A percentile compares a stretch with the other conserved stretches of the same genome.
Evolutionary conservation across 2,113 vertebrate genomes (phyloP).

Genomic region (Pluvialis apricaria): DNA sequence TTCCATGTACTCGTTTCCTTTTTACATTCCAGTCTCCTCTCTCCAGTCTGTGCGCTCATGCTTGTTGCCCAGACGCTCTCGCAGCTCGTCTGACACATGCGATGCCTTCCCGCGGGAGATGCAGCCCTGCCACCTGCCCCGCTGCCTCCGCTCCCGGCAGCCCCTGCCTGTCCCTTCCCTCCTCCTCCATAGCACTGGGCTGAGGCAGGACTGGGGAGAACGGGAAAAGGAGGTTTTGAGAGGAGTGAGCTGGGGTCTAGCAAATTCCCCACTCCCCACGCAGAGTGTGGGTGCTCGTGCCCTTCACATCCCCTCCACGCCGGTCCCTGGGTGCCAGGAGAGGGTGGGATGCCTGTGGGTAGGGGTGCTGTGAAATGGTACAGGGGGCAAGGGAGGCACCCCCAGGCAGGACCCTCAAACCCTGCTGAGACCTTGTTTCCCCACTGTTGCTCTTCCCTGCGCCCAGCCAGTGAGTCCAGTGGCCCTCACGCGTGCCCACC

Average conservation of each 20-base stretch:
- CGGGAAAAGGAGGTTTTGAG: neutral
- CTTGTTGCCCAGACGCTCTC: neutral
- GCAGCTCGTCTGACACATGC: neutral
- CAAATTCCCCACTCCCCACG: neutral
- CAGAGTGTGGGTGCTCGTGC: neutral
- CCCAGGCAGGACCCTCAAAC: neutral
- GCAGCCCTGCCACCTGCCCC: no score
- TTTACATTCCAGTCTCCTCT: neutral
- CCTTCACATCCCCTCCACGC: accelerated
- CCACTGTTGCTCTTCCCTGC: accelerated
- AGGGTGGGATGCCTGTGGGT: accelerated
- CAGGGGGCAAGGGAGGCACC: neutral
- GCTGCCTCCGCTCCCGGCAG: neutral
- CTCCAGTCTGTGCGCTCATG: accelerated
- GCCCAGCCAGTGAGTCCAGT: accelerated
- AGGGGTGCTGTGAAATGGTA: neutral
- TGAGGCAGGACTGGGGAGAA: neutral
- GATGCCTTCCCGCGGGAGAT: neutral
- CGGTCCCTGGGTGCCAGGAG: neutral
- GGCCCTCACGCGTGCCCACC: neutral
- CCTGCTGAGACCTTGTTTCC: neutral
- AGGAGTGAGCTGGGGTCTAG: neutral
- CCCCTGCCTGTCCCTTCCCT: neutral
- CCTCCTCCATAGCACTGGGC: neutral
- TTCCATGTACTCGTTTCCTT: neutral